Percentiles rank a stretch among this genome's conserved stretches.
Evolutionary conservation across 2,113 vertebrate genomes (phyloP).

Genomic region (Scartelaos histophorus): DNA sequence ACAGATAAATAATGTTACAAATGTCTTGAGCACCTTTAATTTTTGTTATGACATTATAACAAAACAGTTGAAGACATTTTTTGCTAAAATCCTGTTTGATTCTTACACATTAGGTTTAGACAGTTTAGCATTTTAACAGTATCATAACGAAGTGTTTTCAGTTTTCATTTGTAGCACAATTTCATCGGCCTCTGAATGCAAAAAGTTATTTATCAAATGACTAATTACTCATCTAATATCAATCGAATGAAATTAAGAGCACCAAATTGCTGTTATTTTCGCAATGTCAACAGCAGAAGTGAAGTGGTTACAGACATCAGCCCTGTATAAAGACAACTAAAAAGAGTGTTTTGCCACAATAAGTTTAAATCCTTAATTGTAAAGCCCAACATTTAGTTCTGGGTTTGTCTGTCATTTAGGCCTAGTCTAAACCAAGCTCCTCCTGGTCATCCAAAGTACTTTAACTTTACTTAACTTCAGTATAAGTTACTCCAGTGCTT

Average conservation of each 20-base stretch:
- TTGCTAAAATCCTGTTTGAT: too few relatives aligned
- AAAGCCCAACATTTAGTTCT: not conserved
- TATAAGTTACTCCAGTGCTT: slow-evolving; percentile 4
- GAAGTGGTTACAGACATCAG: not conserved
- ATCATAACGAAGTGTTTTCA: too few relatives aligned
- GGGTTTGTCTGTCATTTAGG: not conserved
- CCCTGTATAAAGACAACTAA: not conserved
- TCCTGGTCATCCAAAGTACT: not conserved
- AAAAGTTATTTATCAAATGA: too few relatives aligned
- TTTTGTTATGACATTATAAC: not conserved
- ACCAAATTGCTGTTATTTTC: too few relatives aligned
- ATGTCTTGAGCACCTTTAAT: not conserved
- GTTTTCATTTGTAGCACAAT: too few relatives aligned
- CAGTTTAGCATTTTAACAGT: too few relatives aligned
- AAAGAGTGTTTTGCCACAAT: not conserved
- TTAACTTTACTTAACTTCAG: not conserved
- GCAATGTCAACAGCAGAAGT: too few relatives aligned
- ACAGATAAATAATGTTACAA: not conserved
- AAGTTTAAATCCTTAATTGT: not conserved
- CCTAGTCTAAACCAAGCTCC: not conserved
- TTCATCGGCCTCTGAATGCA: too few relatives aligned
- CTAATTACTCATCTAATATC: too few relatives aligned
- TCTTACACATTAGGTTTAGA: too few relatives aligned
- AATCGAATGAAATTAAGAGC: too few relatives aligned
- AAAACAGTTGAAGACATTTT: not conserved